Evolutionary conservation across 1,140 invertebrate species (phyloP).

Genomic region (Lepidostoma basale): DNA sequence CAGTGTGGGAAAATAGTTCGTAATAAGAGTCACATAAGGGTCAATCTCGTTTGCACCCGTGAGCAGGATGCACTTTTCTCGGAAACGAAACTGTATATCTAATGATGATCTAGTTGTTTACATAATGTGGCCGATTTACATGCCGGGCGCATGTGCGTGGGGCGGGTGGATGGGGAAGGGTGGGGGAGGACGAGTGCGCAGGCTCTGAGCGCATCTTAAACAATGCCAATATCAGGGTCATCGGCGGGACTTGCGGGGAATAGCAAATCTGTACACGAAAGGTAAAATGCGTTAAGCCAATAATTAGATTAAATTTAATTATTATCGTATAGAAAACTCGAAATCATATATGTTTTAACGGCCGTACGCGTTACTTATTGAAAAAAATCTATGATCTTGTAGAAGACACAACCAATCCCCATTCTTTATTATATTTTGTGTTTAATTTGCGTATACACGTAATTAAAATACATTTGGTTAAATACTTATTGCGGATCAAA

Average conservation of each 20-base stretch:
- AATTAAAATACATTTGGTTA: too few relatives aligned
- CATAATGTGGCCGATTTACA: constrained; percentile 42
- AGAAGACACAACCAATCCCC: too few relatives aligned
- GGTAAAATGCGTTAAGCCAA: too few relatives aligned
- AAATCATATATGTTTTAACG: too few relatives aligned
- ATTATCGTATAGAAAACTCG: too few relatives aligned
- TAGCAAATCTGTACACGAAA: too few relatives aligned
- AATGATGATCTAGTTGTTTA: constrained; percentile 42
- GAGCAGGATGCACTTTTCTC: constrained; percentile 6
- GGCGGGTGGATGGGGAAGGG: not conserved
- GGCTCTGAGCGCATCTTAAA: constrained; percentile 2
- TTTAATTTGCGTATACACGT: too few relatives aligned
- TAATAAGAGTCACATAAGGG: constrained; percentile 7
- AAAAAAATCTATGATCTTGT: too few relatives aligned
- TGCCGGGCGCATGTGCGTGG: not conserved
- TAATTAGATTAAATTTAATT: too few relatives aligned
- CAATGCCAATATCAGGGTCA: constrained; percentile 14
- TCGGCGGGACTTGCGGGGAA: not conserved
- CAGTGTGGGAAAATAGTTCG: not conserved
- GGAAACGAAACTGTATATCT: constrained; percentile 30
- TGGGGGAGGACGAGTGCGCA: constrained; percentile 7
- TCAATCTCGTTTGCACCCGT: constrained; percentile 5
- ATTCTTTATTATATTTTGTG: too few relatives aligned
- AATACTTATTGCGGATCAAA: too few relatives aligned
- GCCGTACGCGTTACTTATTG: too few relatives aligned